Base-by-base conservation (phyloP, 2,797 vertebrate species). In the Artibeus jamaicensis region DNA sequence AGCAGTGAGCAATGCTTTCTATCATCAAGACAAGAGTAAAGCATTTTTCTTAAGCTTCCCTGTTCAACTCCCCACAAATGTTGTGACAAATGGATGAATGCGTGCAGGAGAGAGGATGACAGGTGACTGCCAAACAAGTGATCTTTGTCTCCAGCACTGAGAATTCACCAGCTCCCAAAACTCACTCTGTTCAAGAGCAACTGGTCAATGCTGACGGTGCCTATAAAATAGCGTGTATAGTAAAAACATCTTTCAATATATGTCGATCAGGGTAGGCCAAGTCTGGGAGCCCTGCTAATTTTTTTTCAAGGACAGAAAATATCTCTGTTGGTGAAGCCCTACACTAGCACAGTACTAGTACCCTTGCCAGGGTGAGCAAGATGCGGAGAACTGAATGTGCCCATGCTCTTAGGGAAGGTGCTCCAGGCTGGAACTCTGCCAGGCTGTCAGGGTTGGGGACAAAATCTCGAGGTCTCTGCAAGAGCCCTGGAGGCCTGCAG, bases 21-120 rank as follows among this genome's bases (percentile, higher is more conserved):
- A 96, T 97, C 93, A 96, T 93, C 14, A 3, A 93, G 95, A 94
- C 76, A 96, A 96, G 97, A 96, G 79, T 76, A 73, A 97, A 84
- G 96, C 87, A 88, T 98, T 98, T 98, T 97, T 97, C 97, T 97
- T 89, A 96, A 96, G 94, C 91, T 97, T 95, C 90, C 93, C 77
- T 77, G 24, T 88, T 26, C 34, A 76, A 55, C 68, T 96, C 96
- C 86, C 86, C 93, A 39, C 81, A 83, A 93, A 96, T 14, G 39
- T 70, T 12, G 62, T 79, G 84, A 96, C 86, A 95, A 90, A 91
- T 92, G 79, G 93, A 94, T 82, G 34, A 4, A 74, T 0, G 48
- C 0, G 21, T 39, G 86, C 57, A 15, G 1, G 4, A 74, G 74
- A 96, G 59, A 91, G 16, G 74, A 88, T 94, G 94, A 89, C 53